phyloP scores from a whole-genome alignment of 2,888 invertebrate species.

The Galerucella pusilla region DNA sequence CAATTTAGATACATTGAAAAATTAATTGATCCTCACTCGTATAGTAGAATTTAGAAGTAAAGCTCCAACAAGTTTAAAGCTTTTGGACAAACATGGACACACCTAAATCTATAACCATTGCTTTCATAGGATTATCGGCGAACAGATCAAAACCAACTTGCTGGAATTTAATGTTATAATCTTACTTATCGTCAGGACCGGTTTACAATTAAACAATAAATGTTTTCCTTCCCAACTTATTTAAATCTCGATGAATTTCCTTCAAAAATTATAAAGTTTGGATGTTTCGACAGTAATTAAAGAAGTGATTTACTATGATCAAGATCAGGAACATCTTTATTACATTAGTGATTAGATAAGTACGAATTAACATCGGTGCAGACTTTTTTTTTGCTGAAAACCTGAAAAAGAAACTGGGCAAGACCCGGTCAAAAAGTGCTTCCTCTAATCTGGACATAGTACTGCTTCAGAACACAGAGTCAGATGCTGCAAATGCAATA shows the following conservation, averaged over 20 bases:
- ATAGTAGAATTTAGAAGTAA: conserved; percentile 58
- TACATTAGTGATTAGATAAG: no score
- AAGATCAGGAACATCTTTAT: no score
- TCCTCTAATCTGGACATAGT: no score
- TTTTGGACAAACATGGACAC: conserved; percentile 66
- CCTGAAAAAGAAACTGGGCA: no score
- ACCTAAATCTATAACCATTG: conserved; percentile 66
- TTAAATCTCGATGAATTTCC: not conserved
- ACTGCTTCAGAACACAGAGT: no score
- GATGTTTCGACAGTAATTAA: no score
- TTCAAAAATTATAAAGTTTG: no score
- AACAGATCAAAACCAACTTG: conserved; percentile 63
- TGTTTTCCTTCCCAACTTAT: not conserved
- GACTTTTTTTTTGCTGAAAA: no score
- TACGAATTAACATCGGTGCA: no score
- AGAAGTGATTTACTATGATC: no score
- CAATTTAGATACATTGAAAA: not conserved
- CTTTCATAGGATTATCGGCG: conserved; percentile 64
- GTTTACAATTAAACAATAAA: conserved; percentile 27
- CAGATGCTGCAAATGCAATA: no score
- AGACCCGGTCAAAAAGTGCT: no score
- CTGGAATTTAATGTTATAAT: conserved; percentile 59
- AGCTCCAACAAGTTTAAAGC: conserved; percentile 63
- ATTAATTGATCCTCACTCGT: conserved; percentile 40
- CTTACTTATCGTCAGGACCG: conserved; percentile 51